A percentile compares a stretch with the other conserved stretches of the same genome.
These are phyloP conservation scores for Albula goreensis DNA, from an alignment of 2,113 vertebrate genomes.

Conservation along the genomic window DNA sequence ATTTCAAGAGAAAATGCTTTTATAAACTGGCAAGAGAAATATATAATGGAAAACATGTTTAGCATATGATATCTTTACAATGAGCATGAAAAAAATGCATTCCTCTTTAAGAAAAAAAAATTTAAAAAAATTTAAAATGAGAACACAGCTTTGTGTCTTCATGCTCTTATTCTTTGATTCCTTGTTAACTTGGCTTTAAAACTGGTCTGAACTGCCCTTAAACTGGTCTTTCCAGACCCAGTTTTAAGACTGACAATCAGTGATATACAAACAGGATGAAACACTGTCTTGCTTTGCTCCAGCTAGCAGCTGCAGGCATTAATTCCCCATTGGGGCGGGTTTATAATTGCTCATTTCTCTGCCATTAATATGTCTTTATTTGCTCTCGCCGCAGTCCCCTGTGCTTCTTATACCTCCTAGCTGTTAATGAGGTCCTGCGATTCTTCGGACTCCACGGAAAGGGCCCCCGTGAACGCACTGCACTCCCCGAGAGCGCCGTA, in stretches of 20 bases:
- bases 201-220: background rate
- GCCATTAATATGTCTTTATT: background rate
- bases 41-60: background rate
- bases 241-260: background rate
- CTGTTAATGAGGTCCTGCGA: background rate
- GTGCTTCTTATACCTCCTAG: background rate
- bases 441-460: background rate
- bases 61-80: background rate
- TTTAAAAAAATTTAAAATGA: too few species aligned
- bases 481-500: background rate
- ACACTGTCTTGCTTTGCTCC: background rate
- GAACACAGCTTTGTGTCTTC: too few species aligned
- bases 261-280: background rate
- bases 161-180: too few species aligned
- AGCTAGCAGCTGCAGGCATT: background rate
- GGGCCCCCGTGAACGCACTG: background rate
- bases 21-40: too few species aligned
- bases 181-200: background rate
- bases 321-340: background rate
- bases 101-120: too few species aligned
- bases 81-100: background rate
- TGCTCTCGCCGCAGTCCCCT: background rate
- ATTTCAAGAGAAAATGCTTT: background rate
- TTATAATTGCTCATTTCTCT: constrained; percentile 6
- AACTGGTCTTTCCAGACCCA: background rate